Conservation (phyloP, 2,888 invertebrate genomes). For the Phymatocera aterrima region DNA sequence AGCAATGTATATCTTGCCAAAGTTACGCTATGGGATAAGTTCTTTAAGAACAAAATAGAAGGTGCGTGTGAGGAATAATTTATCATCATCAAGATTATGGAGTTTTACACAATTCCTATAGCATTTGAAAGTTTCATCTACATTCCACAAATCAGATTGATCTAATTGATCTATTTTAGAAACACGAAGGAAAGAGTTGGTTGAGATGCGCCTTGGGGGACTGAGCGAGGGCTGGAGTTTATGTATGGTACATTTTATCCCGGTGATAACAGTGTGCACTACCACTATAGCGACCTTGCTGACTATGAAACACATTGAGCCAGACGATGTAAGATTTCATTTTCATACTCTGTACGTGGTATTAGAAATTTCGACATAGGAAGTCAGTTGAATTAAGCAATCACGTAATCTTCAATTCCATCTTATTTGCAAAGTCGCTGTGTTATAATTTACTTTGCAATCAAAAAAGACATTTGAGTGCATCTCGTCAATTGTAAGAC, state of each 20-base stretch:
- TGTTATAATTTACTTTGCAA: too few relatives aligned
- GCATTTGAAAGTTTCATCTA: too few relatives aligned
- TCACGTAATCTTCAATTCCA: too few relatives aligned
- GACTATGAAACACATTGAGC: conserved; percentile 53
- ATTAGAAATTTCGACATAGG: too few relatives aligned
- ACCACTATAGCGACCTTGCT: conserved; percentile 56
- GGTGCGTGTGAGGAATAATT: conserved; percentile 49
- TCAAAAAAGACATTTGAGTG: too few relatives aligned
- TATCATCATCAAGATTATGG: conserved; percentile 42
- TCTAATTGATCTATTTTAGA: conserved; percentile 49
- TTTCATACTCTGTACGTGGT: too few relatives aligned
- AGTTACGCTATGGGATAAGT: conserved; percentile 59
- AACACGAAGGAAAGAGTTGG: conserved; percentile 56
- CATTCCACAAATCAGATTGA: conserved; percentile 9
- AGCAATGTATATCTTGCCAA: conserved; percentile 61
- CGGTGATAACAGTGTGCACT: conserved; percentile 56
- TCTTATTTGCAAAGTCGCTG: too few relatives aligned
- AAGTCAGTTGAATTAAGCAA: neutral
- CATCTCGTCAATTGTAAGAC: too few relatives aligned
- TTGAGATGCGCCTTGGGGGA: conserved; percentile 58
- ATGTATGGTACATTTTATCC: conserved; percentile 61
- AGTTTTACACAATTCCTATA: conserved; percentile 31
- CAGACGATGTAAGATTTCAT: conserved; percentile 55
- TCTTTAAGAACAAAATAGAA: conserved; percentile 58
- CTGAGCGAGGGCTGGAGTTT: conserved; percentile 61